These are phyloP conservation scores for Girardinichthys multiradiatus DNA, from an alignment of 2,113 vertebrate genomes.

Conservation along the genomic window DNA sequence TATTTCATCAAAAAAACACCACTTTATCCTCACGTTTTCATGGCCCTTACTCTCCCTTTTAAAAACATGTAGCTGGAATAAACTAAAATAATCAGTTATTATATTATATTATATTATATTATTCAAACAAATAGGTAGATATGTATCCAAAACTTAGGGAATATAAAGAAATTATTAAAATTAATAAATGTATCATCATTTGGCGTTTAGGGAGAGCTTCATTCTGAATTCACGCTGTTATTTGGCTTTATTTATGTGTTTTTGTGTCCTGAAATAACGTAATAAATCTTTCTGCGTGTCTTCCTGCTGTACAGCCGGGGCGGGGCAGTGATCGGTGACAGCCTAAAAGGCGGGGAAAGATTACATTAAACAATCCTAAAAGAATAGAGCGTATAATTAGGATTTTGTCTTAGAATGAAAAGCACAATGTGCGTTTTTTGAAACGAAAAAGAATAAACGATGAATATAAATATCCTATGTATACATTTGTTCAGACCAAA, in stretches of 20 bases:
- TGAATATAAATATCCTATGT: too few relatives aligned
- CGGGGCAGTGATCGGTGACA: slow-evolving; percentile 65
- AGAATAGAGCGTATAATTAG: not conserved
- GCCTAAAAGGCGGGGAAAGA: slow-evolving; percentile 56
- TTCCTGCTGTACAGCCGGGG: slow-evolving; percentile 55
- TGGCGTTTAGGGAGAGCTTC: not conserved
- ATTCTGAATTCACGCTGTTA: not conserved
- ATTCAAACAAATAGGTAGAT: not conserved
- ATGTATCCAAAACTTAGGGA: not conserved
- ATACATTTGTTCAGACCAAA: not conserved
- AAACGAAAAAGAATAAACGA: not conserved
- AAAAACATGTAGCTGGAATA: slow-evolving; percentile 14
- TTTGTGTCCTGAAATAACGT: slow-evolving; percentile 11
- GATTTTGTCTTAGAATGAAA: not conserved
- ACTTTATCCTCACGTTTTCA: slow-evolving; percentile 72
- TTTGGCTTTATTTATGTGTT: not conserved
- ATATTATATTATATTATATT: not conserved
- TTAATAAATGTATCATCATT: too few relatives aligned
- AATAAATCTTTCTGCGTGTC: slow-evolving; percentile 23
- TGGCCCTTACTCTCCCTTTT: slow-evolving; percentile 59
- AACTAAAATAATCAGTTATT: not conserved
- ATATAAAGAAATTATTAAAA: not conserved
- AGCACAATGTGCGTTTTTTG: not conserved
- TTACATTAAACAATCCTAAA: slow-evolving; percentile 46
- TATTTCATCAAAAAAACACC: slow-evolving; percentile 82